Percentiles rank a stretch among this genome's conserved stretches.
Conservation (phyloP, 2,113 vertebrate species). For the Lophochroa leadbeateri region DNA sequence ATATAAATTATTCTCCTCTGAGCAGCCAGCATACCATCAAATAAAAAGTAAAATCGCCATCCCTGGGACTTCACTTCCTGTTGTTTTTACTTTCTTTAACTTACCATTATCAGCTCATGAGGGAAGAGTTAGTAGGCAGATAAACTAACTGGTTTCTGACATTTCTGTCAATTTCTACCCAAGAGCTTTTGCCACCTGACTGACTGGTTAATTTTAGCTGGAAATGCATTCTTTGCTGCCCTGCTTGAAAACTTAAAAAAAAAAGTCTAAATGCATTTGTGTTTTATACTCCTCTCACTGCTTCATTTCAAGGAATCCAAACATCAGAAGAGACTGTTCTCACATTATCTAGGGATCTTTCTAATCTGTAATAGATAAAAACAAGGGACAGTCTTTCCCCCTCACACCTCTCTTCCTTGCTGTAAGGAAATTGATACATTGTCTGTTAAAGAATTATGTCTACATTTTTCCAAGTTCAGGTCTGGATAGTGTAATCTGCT, state of each 20-base stretch:
- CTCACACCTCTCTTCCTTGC: not conserved
- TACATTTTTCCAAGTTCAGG: not conserved
- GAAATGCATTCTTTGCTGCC: not conserved
- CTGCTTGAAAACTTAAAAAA: not conserved
- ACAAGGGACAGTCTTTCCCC: not conserved
- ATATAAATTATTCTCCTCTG: not conserved
- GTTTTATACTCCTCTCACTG: not conserved
- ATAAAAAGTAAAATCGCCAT: not conserved
- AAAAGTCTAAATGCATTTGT: not conserved
- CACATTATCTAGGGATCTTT: not conserved
- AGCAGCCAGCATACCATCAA: not conserved
- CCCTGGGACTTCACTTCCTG: not conserved
- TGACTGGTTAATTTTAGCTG: not conserved
- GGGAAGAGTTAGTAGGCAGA: not conserved
- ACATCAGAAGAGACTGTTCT: not conserved
- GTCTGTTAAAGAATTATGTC: not conserved
- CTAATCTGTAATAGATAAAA: not conserved
- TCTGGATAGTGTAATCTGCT: not conserved
- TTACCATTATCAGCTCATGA: not conserved
- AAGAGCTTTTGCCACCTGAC: not conserved
- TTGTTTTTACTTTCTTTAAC: not conserved
- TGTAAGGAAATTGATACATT: not conserved
- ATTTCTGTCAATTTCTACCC: not conserved
- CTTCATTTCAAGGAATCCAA: not conserved
- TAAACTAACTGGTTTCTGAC: not conserved